phyloP scores from a whole-genome alignment of 2,113 vertebrate genomes.

The Anthoscopus minutus region DNA sequence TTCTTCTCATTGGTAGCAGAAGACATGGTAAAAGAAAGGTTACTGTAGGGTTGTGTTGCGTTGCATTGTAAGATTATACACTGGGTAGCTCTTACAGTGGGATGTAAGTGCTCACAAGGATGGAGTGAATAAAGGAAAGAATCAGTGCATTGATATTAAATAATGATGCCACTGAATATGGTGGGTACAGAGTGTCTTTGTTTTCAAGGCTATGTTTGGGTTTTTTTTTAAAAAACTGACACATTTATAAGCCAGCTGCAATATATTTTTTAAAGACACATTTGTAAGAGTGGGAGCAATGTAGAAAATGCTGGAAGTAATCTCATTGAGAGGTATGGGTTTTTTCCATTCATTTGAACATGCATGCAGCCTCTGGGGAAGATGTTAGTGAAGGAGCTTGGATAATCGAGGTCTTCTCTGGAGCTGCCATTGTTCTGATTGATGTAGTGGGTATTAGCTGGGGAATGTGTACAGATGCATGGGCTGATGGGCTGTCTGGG shows the following conservation, averaged over 20 bases:
- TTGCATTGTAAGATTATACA: constrained; percentile 16
- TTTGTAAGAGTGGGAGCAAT: not conserved
- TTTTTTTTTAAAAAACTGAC: not conserved
- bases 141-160: constrained; percentile 32
- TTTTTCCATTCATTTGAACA: not conserved
- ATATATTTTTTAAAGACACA: not conserved
- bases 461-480: not conserved
- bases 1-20: not conserved
- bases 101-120: not conserved
- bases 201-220: not conserved
- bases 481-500: not conserved
- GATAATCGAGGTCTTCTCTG: not conserved
- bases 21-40: not conserved
- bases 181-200: constrained; percentile 22
- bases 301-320: constrained; percentile 6
- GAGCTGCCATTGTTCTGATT: constrained; percentile 15
- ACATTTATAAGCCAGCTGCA: not conserved
- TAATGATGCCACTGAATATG: constrained; percentile 28
- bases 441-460: constrained; percentile 4
- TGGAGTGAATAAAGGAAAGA: constrained; percentile 30
- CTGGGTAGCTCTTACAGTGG: constrained; percentile 10
- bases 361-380: constrained; percentile 3
- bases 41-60: not conserved
- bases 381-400: constrained; percentile 26
- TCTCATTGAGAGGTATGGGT: not conserved